Evolutionary conservation across 2,888 invertebrate species (phyloP).

Genomic region (Rhogogaster chlorosoma): DNA sequence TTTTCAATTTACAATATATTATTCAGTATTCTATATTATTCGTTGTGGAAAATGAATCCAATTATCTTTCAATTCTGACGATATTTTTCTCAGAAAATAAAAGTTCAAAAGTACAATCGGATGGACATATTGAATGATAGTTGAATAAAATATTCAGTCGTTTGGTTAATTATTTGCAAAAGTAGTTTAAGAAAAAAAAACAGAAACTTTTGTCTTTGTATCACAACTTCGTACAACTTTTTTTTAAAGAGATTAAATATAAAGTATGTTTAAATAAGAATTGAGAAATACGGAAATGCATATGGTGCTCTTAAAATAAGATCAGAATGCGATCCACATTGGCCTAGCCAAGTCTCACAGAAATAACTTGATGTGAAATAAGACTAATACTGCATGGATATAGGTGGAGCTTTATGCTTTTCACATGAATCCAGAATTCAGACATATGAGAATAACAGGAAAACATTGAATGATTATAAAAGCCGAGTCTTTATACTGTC

Average conservation of each 20-base stretch:
- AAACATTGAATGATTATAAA: neutral
- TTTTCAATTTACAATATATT: neutral
- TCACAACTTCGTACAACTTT: too few relatives aligned
- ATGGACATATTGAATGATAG: neutral
- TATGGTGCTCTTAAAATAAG: slow-evolving; percentile 62
- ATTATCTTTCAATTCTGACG: neutral
- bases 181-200: neutral
- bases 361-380: slow-evolving; percentile 61
- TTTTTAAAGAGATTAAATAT: neutral
- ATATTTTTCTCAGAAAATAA: neutral
- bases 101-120: neutral
- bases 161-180: neutral
- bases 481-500: neutral
- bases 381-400: slow-evolving; percentile 11
- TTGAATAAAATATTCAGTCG: neutral
- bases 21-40: neutral
- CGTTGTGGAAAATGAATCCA: neutral
- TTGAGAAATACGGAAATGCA: neutral
- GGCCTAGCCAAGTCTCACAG: slow-evolving; percentile 60
- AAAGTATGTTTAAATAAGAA: neutral
- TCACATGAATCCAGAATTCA: neutral
- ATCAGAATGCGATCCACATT: slow-evolving; percentile 60
- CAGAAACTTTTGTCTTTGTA: too few relatives aligned
- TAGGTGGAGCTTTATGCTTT: neutral
- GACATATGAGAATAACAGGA: neutral